A percentile compares a stretch with the other conserved stretches of the same genome.
Conservation (phyloP, 2,888 invertebrate genomes). For the Melanostoma mellinum region DNA sequence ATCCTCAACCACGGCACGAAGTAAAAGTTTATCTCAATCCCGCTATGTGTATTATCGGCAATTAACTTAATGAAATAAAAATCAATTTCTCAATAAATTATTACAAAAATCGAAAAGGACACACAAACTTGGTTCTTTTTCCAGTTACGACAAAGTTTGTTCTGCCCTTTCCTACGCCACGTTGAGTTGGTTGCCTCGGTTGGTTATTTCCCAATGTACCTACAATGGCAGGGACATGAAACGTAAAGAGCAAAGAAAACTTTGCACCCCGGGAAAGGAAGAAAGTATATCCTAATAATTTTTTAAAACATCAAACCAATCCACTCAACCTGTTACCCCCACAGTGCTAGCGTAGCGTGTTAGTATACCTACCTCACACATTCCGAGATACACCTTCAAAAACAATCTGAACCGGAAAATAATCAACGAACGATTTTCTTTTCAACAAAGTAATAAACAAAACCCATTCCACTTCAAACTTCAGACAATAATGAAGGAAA, state of each 20-base stretch:
- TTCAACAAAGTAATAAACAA: conserved; percentile 72
- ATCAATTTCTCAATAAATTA: conserved; percentile 59
- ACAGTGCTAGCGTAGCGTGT: not conserved
- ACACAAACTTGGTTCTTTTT: conserved; percentile 20
- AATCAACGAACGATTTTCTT: conserved; percentile 72
- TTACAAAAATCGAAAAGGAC: conserved; percentile 50
- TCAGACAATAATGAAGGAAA: conserved; percentile 56
- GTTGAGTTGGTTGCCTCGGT: not conserved
- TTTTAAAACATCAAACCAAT: conserved; percentile 30
- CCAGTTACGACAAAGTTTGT: conserved; percentile 36
- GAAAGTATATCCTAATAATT: conserved; percentile 49
- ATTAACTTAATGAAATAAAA: conserved; percentile 67
- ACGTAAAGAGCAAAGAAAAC: conserved; percentile 13
- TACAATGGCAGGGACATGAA: not conserved
- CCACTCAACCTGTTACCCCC: not conserved
- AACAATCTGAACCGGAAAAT: conserved; percentile 70
- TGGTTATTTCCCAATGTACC: conserved; percentile 15
- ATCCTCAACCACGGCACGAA: conserved; percentile 21
- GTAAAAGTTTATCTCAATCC: conserved; percentile 34
- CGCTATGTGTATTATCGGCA: conserved; percentile 35
- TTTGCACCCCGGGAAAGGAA: conserved; percentile 12
- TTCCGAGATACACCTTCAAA: conserved; percentile 31
- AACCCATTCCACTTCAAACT: conserved; percentile 61
- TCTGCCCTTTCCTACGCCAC: conserved; percentile 4
- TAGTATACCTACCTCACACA: not conserved